Percentiles rank a stretch among this genome's conserved stretches.
Conservation (phyloP, 2,888 invertebrate species). For the Erynnis tages region DNA sequence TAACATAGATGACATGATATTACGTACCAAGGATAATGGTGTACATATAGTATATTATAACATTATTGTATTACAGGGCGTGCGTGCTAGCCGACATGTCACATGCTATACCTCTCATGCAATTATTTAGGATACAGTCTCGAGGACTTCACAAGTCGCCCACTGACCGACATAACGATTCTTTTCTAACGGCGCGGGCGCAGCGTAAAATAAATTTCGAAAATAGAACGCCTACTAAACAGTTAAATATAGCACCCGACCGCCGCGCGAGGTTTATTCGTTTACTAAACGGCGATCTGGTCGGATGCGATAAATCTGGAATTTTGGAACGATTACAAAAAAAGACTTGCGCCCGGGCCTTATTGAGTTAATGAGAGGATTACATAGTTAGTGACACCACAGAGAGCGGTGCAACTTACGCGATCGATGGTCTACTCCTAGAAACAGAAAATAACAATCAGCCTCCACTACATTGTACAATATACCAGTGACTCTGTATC, state of each 20-base stretch:
- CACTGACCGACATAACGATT: constrained; percentile 69
- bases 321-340: constrained; percentile 45
- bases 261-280: constrained; percentile 49
- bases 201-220: constrained; percentile 55
- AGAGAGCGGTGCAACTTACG: constrained; percentile 81
- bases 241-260: constrained; percentile 62
- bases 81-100: constrained; percentile 63
- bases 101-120: constrained; percentile 59
- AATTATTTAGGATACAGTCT: constrained; percentile 53
- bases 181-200: constrained; percentile 70
- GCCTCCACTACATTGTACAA: constrained; percentile 66
- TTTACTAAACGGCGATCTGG: constrained; percentile 54
- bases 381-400: constrained; percentile 78
- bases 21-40: constrained; percentile 36
- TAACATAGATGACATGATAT: constrained; percentile 33
- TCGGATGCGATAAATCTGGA: constrained; percentile 48
- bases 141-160: constrained; percentile 52
- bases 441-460: constrained; percentile 82
- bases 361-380: constrained; percentile 66
- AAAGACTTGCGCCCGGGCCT: constrained; percentile 63
- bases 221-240: constrained; percentile 70
- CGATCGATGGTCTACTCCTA: constrained; percentile 82
- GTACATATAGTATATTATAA: constrained; percentile 34
- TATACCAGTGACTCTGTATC: constrained; percentile 43
- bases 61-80: constrained; percentile 34